phyloP scores from a whole-genome alignment of 2,797 vertebrate genomes.

The Oophaga sylvatica region DNA sequence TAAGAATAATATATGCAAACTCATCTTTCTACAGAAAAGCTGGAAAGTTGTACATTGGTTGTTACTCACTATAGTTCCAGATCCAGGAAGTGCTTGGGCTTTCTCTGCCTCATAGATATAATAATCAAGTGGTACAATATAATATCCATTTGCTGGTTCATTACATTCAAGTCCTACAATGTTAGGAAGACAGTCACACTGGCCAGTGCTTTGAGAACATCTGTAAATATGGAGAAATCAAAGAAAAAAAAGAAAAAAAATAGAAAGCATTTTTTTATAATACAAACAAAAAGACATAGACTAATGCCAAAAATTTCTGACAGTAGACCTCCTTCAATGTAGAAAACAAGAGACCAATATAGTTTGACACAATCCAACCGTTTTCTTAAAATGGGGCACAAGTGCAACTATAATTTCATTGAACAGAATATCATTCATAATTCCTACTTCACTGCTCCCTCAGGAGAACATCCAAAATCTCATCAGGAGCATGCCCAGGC shows the following conservation, averaged over 20 bases:
- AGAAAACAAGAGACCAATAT: too few species aligned
- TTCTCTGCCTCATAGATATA: conserved; percentile 88
- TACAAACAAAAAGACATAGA: neutral
- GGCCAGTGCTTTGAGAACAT: conserved; percentile 77
- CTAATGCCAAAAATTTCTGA: neutral
- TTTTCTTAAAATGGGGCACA: neutral
- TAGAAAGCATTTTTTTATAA: neutral
- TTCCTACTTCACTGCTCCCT: too few species aligned
- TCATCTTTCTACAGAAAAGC: neutral
- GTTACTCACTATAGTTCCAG: conserved; percentile 75
- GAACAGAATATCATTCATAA: too few species aligned
- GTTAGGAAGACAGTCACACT: conserved; percentile 83
- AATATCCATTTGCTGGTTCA: conserved; percentile 78
- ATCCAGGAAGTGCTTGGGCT: conserved; percentile 70
- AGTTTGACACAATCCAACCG: too few species aligned
- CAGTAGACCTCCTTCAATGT: too few species aligned
- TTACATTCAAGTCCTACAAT: conserved; percentile 78
- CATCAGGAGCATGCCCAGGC: too few species aligned
- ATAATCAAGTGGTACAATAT: conserved; percentile 83
- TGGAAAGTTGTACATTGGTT: neutral
- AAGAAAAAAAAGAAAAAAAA: neutral
- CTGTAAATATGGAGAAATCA: conserved; percentile 65
- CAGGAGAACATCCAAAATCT: too few species aligned
- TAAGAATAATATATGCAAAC: too few species aligned
- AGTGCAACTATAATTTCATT: neutral